phyloP scores from a whole-genome alignment of 1,140 invertebrate species.

The Oryctes rhinoceros region DNA sequence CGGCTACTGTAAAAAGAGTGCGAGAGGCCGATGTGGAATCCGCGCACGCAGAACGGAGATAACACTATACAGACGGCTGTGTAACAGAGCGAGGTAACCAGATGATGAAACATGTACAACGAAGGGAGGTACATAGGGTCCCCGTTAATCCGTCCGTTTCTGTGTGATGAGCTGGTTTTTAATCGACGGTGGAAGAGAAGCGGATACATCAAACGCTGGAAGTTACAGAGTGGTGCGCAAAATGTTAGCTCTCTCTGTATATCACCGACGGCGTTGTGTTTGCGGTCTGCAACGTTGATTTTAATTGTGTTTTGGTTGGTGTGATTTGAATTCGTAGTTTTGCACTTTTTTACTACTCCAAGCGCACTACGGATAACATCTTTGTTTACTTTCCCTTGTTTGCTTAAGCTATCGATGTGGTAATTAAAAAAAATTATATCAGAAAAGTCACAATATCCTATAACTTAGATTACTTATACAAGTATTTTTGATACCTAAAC shows the following conservation, averaged over 20 bases:
- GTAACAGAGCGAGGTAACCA: constrained; percentile 34
- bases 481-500: constrained; percentile 29
- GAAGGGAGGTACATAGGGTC: not conserved
- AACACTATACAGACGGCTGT: constrained; percentile 42
- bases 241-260: not conserved
- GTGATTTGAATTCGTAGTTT: not conserved
- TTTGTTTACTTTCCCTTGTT: not conserved
- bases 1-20: constrained; percentile 40
- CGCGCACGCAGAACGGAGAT: constrained; percentile 37
- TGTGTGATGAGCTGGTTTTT: constrained; percentile 47
- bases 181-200: constrained; percentile 48
- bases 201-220: constrained; percentile 49
- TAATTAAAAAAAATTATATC: too few relatives aligned
- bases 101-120: constrained; percentile 2
- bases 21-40: not conserved
- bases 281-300: constrained; percentile 20
- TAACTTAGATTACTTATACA: not conserved
- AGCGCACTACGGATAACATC: too few relatives aligned
- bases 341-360: too few relatives aligned
- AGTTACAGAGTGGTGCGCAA: constrained; percentile 26
- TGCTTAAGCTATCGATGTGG: too few relatives aligned
- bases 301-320: not conserved
- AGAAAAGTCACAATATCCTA: too few relatives aligned
- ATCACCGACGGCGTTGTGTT: constrained; percentile 8
- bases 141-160: constrained; percentile 9